Conservation (phyloP, 1,140 invertebrate genomes). For the Lasioglossum baleicum region DNA sequence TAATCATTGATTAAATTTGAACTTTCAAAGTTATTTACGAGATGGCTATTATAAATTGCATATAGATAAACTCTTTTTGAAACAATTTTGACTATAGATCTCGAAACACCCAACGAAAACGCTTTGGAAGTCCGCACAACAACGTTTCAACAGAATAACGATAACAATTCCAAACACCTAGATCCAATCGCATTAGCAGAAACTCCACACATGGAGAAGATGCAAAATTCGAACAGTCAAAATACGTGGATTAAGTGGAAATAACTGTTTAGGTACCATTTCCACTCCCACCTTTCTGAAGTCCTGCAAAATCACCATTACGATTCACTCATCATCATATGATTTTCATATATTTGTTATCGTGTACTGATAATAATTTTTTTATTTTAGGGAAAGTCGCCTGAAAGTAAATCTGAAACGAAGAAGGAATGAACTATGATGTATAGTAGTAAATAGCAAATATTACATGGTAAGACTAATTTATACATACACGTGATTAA, state of each 20-base stretch:
- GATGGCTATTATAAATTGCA: background rate
- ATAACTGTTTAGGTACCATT: conserved; percentile 30
- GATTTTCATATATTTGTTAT: background rate
- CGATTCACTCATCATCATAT: background rate
- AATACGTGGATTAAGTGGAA: conserved; percentile 3
- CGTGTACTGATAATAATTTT: conserved; percentile 5
- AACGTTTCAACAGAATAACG: conserved; percentile 1
- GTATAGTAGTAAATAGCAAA: background rate
- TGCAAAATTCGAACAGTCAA: conserved; percentile 14
- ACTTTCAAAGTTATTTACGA: background rate
- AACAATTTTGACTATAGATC: conserved; percentile 13
- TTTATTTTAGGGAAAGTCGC: conserved; percentile 42
- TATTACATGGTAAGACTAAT: background rate
- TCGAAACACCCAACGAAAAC: conserved; percentile 5
- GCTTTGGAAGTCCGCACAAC: background rate
- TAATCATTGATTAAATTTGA: background rate
- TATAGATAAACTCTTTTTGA: background rate
- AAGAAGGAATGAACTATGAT: conserved; percentile 15
- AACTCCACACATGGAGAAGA: background rate
- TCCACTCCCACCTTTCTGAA: background rate
- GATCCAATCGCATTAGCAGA: conserved; percentile 19
- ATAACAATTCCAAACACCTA: conserved; percentile 15
- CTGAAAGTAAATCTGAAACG: conserved; percentile 18
- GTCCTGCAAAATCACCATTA: background rate
- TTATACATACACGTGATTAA: background rate